Evolutionary conservation across 2,888 invertebrate genomes (phyloP).

Genomic region (Apotomis betuletana): DNA sequence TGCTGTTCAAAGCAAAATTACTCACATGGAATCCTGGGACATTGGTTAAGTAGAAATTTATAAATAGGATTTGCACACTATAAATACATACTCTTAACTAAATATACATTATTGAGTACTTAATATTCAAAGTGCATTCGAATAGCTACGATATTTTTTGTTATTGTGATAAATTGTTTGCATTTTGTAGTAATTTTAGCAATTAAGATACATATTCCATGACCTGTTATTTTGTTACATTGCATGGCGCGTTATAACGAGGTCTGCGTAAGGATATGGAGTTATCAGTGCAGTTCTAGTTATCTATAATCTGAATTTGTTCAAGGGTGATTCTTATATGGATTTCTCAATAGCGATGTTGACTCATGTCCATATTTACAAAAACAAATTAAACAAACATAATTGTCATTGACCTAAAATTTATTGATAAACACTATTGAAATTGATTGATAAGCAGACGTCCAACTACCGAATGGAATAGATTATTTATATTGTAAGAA

Average conservation of each 20-base stretch:
- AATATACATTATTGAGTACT: conserved; percentile 19
- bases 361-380: too few species aligned
- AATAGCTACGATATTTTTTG: conserved; percentile 1
- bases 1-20: conserved; percentile 22
- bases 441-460: too few species aligned
- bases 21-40: neutral
- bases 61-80: conserved; percentile 7
- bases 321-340: too few species aligned
- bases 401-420: too few species aligned
- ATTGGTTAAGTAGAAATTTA: conserved; percentile 1
- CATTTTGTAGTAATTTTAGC: neutral
- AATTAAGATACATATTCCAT: neutral
- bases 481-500: too few species aligned
- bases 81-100: conserved; percentile 20
- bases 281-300: neutral
- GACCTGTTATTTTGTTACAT: neutral
- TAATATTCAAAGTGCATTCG: conserved; percentile 18
- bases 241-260: neutral
- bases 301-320: too few species aligned
- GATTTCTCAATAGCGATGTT: too few species aligned
- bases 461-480: too few species aligned
- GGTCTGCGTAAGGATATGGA: neutral
- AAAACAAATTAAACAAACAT: too few species aligned
- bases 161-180: neutral
- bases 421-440: too few species aligned